Evolutionary conservation across 1,140 invertebrate genomes (phyloP).

Genomic region (honey bee (Apis mellifera)): DNA sequence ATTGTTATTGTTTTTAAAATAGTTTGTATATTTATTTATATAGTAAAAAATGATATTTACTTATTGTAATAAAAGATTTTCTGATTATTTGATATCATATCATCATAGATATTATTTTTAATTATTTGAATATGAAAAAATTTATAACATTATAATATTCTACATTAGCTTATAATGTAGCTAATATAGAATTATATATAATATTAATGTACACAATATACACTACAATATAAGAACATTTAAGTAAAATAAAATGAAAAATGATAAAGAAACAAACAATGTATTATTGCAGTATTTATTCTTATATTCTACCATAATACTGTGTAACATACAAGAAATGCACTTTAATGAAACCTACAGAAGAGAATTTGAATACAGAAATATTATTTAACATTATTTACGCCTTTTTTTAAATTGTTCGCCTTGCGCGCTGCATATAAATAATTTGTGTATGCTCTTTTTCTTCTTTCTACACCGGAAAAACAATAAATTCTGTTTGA

Average conservation of each 20-base stretch:
- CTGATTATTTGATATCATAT: no score
- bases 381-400: constrained; percentile 48
- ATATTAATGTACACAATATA: no score
- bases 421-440: constrained; percentile 40
- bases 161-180: no score
- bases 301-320: constrained; percentile 88
- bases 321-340: constrained; percentile 94
- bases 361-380: constrained; percentile 85
- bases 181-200: no score
- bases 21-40: no score
- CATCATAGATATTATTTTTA: no score
- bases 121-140: no score
- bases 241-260: neutral
- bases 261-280: constrained; percentile 4
- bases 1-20: no score
- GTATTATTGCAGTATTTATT: constrained; percentile 74
- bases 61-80: no score
- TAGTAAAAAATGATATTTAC: no score
- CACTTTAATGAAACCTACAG: constrained; percentile 93
- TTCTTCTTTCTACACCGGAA: constrained; percentile 34
- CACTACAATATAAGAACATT: neutral
- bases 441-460: constrained; percentile 66
- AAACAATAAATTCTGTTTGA: constrained; percentile 58
- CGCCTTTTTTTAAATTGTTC: constrained; percentile 35
- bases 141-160: no score